phyloP scores from a whole-genome alignment of 92 coral and sea anemone genomes.

The Actinostola sp. region DNA sequence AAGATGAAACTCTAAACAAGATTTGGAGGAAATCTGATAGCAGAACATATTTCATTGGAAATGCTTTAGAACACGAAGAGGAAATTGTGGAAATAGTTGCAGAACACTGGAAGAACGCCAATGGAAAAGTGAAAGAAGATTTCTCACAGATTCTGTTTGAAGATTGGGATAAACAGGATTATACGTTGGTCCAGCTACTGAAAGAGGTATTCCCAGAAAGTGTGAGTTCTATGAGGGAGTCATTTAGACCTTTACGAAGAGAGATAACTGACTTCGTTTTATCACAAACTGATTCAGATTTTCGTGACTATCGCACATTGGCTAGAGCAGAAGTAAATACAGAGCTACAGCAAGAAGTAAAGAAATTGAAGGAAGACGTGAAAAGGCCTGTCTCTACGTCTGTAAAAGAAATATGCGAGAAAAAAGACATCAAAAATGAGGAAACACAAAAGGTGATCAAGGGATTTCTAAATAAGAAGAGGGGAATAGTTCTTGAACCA shows the following conservation, averaged over 20 bases:
- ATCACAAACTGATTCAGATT: slow-evolving; percentile 1
- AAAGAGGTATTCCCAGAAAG: slow-evolving; percentile 23
- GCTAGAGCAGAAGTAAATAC: background rate
- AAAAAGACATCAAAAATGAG: slow-evolving; percentile 35
- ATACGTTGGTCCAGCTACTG: slow-evolving; percentile 13
- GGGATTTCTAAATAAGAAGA: slow-evolving; percentile 68
- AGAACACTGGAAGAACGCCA: slow-evolving; percentile 16
- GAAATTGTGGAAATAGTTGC: slow-evolving; percentile 65
- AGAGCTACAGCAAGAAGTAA: background rate
- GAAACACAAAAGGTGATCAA: slow-evolving; percentile 63
- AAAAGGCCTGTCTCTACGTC: slow-evolving; percentile 66
- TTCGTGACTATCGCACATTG: background rate
- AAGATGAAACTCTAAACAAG: slow-evolving; percentile 63
- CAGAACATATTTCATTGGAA: slow-evolving; percentile 73
- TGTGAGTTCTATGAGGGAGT: background rate
- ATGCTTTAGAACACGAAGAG: slow-evolving; percentile 48
- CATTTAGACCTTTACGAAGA: background rate
- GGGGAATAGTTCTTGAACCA: slow-evolving; percentile 78
- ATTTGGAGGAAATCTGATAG: slow-evolving; percentile 78
- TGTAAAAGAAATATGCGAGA: slow-evolving; percentile 78
- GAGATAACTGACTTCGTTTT: background rate
- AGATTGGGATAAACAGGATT: slow-evolving; percentile 45
- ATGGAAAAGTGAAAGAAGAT: slow-evolving; percentile 9
- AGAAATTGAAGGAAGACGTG: slow-evolving; percentile 1
- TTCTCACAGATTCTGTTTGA: slow-evolving; percentile 10